phyloP scores from a whole-genome alignment of 2,113 vertebrate genomes.

The Parus major region DNA sequence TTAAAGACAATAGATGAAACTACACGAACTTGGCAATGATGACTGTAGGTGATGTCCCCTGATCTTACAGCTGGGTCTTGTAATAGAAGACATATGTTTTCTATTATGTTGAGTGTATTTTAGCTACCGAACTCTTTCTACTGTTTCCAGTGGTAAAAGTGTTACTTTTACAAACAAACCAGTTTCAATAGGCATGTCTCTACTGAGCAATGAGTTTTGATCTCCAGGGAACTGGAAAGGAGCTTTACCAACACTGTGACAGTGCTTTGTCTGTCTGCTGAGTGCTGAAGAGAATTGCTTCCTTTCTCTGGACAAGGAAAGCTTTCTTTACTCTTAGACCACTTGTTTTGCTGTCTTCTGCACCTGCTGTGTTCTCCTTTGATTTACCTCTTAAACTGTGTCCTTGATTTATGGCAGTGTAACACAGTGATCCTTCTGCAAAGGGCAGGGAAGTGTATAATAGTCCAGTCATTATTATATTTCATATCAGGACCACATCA shows the following conservation, averaged over 20 bases:
- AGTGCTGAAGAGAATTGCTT: not conserved
- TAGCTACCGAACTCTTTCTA: slow-evolving; percentile 28
- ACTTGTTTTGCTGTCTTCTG: not conserved
- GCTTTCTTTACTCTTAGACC: not conserved
- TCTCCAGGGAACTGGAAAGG: not conserved
- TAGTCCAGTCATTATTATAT: not conserved
- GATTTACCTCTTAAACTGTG: not conserved
- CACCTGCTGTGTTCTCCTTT: slow-evolving; percentile 3
- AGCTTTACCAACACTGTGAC: not conserved
- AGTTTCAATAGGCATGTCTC: not conserved
- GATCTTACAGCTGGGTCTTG: not conserved
- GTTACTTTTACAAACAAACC: not conserved
- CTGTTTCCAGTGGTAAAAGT: not conserved
- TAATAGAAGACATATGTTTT: not conserved
- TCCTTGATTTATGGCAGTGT: not conserved
- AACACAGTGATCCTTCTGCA: not conserved
- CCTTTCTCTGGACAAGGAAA: not conserved
- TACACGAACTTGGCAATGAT: not conserved
- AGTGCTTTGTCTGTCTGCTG: not conserved
- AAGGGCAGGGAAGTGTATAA: not conserved
- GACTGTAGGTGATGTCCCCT: not conserved
- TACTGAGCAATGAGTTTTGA: not conserved
- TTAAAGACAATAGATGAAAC: not conserved
- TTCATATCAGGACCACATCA: not conserved
- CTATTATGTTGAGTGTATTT: not conserved